Evolutionary conservation across 2,797 vertebrate species (phyloP).

Genomic region (Naso thynnoides): DNA sequence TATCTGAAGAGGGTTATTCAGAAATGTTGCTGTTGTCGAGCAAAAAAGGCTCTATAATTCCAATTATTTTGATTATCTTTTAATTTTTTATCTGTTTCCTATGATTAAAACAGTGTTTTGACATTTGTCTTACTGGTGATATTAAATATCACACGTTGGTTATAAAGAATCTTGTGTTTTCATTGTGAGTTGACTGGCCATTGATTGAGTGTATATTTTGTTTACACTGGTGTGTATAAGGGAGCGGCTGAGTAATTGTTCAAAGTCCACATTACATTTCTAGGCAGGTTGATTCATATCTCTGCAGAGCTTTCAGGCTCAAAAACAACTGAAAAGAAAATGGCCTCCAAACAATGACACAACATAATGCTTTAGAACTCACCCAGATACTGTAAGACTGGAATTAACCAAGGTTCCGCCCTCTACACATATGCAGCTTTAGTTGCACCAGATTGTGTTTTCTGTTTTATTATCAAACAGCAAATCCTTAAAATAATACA

Average conservation of each 20-base stretch:
- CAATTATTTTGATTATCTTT: not conserved
- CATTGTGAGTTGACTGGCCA: not conserved
- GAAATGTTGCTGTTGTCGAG: not conserved
- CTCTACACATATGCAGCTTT: not conserved
- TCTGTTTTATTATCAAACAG: slow-evolving; percentile 71
- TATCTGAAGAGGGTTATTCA: not conserved
- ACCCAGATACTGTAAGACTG: not conserved
- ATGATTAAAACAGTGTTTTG: not conserved
- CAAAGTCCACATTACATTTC: slow-evolving; percentile 46
- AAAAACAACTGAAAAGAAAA: not conserved
- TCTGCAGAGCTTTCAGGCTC: not conserved
- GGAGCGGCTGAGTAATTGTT: slow-evolving; percentile 33
- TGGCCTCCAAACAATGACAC: not conserved
- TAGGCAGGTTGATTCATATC: slow-evolving; percentile 11
- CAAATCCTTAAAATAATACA: slow-evolving; percentile 22
- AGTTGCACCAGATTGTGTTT: not conserved
- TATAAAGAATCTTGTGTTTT: not conserved
- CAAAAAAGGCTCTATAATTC: slow-evolving; percentile 8
- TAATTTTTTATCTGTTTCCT: not conserved
- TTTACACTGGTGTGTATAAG: slow-evolving; percentile 10
- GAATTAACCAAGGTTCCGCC: not conserved
- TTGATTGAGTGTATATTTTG: not conserved
- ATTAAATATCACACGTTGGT: slow-evolving; percentile 25
- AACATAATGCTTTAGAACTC: not conserved
- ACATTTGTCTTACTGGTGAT: not conserved